Percentiles rank a stretch among this genome's conserved stretches.
Evolutionary conservation across 92 coral and sea anemone genomes (phyloP).

Genomic region (Paragorgia papillata): DNA sequence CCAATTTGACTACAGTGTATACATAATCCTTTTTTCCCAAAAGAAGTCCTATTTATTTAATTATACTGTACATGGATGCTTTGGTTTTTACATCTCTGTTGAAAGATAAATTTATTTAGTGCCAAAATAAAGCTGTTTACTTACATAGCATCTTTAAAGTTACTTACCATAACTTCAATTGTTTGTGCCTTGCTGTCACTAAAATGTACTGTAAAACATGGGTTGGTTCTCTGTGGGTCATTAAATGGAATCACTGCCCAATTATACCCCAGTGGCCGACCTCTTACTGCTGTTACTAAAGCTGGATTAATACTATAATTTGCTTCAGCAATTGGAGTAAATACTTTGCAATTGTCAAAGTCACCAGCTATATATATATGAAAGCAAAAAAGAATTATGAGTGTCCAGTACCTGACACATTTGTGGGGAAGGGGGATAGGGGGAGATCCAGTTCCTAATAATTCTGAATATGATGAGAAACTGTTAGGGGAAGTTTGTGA

Average conservation of each 20-base stretch:
- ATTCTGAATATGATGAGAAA: too few species aligned
- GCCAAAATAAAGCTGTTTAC: background rate
- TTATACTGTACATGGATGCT: too few species aligned
- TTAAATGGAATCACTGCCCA: conserved; percentile 47
- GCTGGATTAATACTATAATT: conserved; percentile 61
- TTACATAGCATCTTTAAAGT: background rate
- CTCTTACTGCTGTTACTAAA: conserved; percentile 48
- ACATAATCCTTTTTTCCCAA: too few species aligned
- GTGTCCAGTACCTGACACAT: too few species aligned
- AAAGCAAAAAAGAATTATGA: too few species aligned
- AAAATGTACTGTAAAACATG: conserved; percentile 58
- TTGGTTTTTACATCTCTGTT: too few species aligned
- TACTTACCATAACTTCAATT: conserved; percentile 76
- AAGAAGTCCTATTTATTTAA: too few species aligned
- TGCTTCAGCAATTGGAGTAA: conserved; percentile 51
- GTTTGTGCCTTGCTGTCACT: conserved; percentile 62
- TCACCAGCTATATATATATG: conserved; percentile 24
- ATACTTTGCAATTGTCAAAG: conserved; percentile 52
- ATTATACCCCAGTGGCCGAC: conserved; percentile 78
- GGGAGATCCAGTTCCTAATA: too few species aligned
- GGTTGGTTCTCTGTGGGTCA: conserved; percentile 55
- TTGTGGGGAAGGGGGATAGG: too few species aligned
- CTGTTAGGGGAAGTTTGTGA: too few species aligned
- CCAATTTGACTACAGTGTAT: too few species aligned
- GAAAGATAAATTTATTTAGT: background rate